Conservation (phyloP, 2,888 invertebrate species). For the Epirrhoe tristata region DNA sequence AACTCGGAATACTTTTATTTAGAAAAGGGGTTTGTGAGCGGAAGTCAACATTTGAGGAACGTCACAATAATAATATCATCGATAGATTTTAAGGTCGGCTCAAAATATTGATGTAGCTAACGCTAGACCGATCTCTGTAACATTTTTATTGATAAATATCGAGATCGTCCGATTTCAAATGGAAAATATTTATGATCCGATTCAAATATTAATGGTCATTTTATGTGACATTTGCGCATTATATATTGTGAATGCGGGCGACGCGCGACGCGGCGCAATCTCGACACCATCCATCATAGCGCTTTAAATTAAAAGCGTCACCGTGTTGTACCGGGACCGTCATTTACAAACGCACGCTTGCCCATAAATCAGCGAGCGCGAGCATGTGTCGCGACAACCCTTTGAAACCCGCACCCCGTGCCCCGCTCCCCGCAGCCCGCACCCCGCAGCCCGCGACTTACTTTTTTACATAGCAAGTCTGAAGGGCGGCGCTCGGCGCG, state of each 20-base stretch:
- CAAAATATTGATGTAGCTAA: background rate
- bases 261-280: constrained; percentile 22
- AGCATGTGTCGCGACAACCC: constrained; percentile 53
- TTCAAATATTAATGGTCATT: constrained; percentile 27
- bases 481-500: constrained; percentile 49
- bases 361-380: constrained; percentile 49
- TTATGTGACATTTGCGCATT: constrained; percentile 35
- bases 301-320: constrained; percentile 72
- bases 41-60: constrained; percentile 9
- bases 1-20: background rate
- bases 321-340: constrained; percentile 62
- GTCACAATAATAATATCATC: background rate
- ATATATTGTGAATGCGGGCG: constrained; percentile 39
- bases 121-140: background rate
- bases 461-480: constrained; percentile 46
- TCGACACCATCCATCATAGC: constrained; percentile 64
- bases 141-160: constrained; percentile 1
- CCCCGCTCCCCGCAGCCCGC: constrained; percentile 38
- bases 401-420: constrained; percentile 36
- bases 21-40: constrained; percentile 1
- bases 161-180: constrained; percentile 8
- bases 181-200: constrained; percentile 28
- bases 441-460: constrained; percentile 32
- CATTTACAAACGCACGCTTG: constrained; percentile 60
- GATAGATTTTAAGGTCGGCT: background rate